These are phyloP conservation scores for Cuniculus paca DNA, from an alignment of 2,797 vertebrate species.

Conservation along the genomic window DNA sequence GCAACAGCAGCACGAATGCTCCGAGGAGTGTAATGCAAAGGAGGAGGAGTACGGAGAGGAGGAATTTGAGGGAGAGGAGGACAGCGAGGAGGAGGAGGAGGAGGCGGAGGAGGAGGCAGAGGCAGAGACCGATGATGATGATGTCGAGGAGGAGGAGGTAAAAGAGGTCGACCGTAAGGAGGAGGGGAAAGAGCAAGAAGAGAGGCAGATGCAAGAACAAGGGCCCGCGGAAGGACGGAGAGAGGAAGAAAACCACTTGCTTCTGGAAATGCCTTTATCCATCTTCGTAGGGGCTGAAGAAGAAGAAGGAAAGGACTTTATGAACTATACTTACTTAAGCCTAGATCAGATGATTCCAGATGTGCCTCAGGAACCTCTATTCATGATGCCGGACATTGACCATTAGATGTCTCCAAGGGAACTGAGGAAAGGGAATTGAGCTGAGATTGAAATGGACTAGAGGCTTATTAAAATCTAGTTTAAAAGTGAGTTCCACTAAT, in stretches of 20 bases:
- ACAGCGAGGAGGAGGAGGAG: background rate
- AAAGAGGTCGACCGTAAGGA: background rate
- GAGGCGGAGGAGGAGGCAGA: background rate
- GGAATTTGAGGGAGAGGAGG: background rate
- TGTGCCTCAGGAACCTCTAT: constrained; percentile 36
- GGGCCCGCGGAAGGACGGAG: background rate
- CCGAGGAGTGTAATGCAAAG: background rate
- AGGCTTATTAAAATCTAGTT: constrained; percentile 59
- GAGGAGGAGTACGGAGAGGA: background rate
- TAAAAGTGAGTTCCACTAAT: constrained; percentile 78
- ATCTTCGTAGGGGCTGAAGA: constrained; percentile 56
- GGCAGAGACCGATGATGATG: too few relatives aligned
- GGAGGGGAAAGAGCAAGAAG: background rate
- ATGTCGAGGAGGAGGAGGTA: background rate
- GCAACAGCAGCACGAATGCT: background rate
- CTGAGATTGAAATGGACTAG: constrained; percentile 55
- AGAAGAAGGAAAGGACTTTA: constrained; percentile 63
- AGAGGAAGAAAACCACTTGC: constrained; percentile 47
- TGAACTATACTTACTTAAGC: constrained; percentile 45
- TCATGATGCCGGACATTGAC: constrained; percentile 63
- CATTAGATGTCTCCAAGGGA: constrained; percentile 59
- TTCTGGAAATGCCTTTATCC: constrained; percentile 71
- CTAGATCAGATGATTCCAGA: background rate
- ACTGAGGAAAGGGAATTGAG: constrained; percentile 67
- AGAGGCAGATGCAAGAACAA: background rate